phyloP scores from a whole-genome alignment of 2,888 invertebrate genomes.

The Nomada ferruginata region DNA sequence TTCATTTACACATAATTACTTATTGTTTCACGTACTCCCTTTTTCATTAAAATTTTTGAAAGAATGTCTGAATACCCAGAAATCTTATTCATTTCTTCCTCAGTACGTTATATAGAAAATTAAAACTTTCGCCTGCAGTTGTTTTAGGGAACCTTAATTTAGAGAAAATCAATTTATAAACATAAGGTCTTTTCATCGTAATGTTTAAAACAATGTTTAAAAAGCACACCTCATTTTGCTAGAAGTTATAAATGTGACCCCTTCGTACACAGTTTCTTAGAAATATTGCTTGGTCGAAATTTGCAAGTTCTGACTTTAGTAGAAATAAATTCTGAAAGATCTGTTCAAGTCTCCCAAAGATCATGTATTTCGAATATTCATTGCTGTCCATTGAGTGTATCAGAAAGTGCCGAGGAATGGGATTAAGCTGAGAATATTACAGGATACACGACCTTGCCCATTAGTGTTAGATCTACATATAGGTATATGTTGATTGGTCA shows the following conservation, averaged over 20 bases:
- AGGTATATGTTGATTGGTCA: slow-evolving; percentile 9
- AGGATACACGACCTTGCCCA: slow-evolving; percentile 10
- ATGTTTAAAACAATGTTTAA: no score
- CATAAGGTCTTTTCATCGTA: no score
- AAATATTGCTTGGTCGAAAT: slow-evolving; percentile 2
- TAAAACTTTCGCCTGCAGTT: no score
- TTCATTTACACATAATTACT: no score
- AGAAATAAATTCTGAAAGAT: neutral
- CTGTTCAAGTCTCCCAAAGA: neutral
- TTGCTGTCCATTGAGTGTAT: neutral
- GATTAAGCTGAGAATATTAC: neutral
- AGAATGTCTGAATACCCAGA: no score
- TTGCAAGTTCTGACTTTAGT: neutral
- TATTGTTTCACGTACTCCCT: no score
- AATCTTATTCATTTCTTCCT: no score
- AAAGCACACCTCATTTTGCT: no score
- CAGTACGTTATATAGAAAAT: no score
- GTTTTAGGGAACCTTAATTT: no score
- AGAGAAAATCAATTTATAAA: no score
- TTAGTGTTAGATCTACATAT: slow-evolving; percentile 9
- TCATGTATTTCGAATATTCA: slow-evolving; percentile 13
- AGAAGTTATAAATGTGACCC: neutral
- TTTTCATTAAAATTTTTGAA: no score
- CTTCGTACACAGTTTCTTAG: neutral
- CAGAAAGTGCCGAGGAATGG: neutral